phyloP scores from a whole-genome alignment of 1,140 invertebrate genomes.

The Proctacanthus coquilletti region DNA sequence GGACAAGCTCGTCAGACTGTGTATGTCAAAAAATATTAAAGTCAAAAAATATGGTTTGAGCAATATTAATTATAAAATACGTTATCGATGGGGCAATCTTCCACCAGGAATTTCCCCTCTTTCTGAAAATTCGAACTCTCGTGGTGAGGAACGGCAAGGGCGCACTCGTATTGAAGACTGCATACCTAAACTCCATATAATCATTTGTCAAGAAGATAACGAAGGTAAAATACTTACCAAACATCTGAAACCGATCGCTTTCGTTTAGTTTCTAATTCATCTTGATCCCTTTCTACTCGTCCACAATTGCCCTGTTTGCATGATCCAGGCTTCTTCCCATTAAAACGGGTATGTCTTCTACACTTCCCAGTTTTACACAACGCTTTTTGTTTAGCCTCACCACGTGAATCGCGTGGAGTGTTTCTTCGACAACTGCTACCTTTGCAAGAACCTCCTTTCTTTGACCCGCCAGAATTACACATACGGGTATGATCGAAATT shows the following conservation, averaged over 20 bases:
- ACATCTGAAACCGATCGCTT: slow-evolving; percentile 4
- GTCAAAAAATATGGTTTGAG: not conserved
- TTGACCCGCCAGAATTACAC: no score
- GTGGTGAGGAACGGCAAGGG: slow-evolving; percentile 9
- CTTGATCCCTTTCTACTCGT: no score
- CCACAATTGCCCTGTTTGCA: no score
- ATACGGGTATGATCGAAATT: no score
- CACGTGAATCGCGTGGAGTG: no score
- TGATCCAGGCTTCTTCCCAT: no score
- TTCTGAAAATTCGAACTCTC: slow-evolving; percentile 4
- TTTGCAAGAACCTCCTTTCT: no score
- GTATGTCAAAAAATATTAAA: not conserved
- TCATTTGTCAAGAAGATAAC: slow-evolving; percentile 2
- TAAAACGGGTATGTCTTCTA: no score
- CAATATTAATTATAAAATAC: slow-evolving; percentile 2
- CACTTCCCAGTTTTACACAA: no score
- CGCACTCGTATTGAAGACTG: slow-evolving; percentile 9
- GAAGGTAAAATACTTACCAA: slow-evolving; percentile 2
- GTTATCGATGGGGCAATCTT: slow-evolving; percentile 9
- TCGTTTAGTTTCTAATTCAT: no score
- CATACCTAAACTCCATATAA: slow-evolving; percentile 5
- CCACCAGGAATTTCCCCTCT: slow-evolving; percentile 5
- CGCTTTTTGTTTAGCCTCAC: no score
- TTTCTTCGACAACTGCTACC: no score
- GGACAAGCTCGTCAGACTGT: slow-evolving; percentile 8